Evolutionary conservation across 1,140 invertebrate species (phyloP), one percentile per base, ranked within the genome.

Genomic region (Megalopta genalis): DNA sequence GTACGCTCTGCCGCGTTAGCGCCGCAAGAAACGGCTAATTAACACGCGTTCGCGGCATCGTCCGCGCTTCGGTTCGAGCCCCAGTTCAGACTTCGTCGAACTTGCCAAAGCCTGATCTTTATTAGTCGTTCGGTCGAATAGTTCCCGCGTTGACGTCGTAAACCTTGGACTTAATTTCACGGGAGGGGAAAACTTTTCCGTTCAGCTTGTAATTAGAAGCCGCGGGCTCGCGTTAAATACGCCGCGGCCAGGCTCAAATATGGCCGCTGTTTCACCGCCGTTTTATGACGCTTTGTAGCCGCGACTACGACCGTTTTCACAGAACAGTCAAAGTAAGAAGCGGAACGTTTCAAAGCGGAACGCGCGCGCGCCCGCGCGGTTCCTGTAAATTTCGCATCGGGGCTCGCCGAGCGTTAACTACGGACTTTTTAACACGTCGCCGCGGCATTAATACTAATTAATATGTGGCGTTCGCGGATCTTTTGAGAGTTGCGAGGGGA

Each of bases 81-180:
- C 5, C 14, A 6, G 25, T 12, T 1, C 16, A 16, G 46, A 23
- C 9, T 21, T 7, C 8, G 21, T 5, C 42, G 14, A 32, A 57
- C 32, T 42, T 54, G n/a, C 57, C 57, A n/a, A 46, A 63, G 25
- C 32, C n/a, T 42, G 67, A 14, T 63, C 75, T 70, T 71, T 70
- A 77, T 77, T 77, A 71, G 42, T 59, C 12, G 46, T 39, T 62
- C 49, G 42, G 66, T 77, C 46, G 12, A 71, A 71, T 27, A 52
- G 75, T 63, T 77, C 9, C 46, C 18, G 25, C 42, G 66, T 39
- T 3, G 23, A 23, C 75, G 7, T 77, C 75, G 75, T 77, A 77
- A 77, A 77, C 75, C 68, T 14, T 18, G 27, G 37, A 77, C 75
- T 77, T 77, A 71, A 77, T 71, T 77, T 71, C 63, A 77, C 59